Conservation (phyloP, 2,113 vertebrate genomes). For the Leucosticte australis region DNA sequence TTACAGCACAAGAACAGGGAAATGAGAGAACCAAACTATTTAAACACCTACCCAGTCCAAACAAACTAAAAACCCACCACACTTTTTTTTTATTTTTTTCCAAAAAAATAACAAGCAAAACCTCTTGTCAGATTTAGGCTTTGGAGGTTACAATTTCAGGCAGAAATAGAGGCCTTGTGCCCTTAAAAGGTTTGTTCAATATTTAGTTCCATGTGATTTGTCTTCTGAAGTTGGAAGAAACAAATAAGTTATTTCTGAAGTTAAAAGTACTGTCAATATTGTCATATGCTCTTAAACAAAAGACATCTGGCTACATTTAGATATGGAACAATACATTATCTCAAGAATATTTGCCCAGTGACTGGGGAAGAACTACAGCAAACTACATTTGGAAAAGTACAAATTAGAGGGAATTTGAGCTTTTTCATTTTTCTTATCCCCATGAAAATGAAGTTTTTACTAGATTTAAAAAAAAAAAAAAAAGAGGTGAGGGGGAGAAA, state of each 20-base stretch:
- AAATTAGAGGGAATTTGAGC: background rate
- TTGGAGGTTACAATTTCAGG: background rate
- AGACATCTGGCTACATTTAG: background rate
- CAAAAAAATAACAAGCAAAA: background rate
- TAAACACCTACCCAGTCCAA: background rate
- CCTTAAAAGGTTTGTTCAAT: background rate
- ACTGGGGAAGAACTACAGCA: background rate
- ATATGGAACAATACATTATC: background rate
- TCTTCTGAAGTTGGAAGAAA: background rate
- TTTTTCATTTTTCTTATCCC: background rate
- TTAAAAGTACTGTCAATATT: background rate
- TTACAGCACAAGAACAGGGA: background rate
- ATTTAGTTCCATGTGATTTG: background rate
- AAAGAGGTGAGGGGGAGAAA: fast-evolving
- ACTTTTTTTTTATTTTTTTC: background rate
- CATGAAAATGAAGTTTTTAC: background rate
- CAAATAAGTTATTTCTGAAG: background rate
- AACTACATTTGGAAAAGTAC: background rate
- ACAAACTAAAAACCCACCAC: background rate
- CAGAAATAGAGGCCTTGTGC: background rate
- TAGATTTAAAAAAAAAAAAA: background rate
- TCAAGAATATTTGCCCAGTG: background rate
- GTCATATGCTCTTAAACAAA: background rate
- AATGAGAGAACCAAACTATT: background rate
- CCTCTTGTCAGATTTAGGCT: background rate